Evolutionary conservation across 1,140 invertebrate species (phyloP).

Genomic region (Leguminivora glycinivorella): DNA sequence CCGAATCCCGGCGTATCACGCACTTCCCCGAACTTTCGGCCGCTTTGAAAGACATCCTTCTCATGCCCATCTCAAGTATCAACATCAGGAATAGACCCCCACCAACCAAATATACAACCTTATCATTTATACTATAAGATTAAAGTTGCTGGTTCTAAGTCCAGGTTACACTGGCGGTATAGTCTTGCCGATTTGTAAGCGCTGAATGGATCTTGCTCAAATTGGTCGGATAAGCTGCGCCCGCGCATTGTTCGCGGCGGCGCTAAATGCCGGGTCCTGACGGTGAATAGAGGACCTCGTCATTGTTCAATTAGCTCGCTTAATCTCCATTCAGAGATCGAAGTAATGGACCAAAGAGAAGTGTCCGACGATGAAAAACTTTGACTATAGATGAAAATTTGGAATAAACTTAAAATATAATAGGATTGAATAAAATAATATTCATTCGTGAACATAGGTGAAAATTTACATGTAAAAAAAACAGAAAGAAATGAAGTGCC

Average conservation of each 20-base stretch:
- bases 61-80: slow-evolving; percentile 4
- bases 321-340: not conserved
- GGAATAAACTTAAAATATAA: not conserved
- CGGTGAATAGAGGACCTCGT: not conserved
- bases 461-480: too few species aligned
- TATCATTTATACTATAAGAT: not conserved
- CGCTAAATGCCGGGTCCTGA: not conserved
- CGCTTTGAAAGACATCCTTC: slow-evolving; percentile 9
- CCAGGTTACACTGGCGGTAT: not conserved
- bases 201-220: not conserved
- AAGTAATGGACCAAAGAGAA: not conserved
- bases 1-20: slow-evolving; percentile 4
- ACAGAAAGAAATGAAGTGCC: too few species aligned
- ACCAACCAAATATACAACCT: not conserved
- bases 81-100: not conserved
- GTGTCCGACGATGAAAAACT: not conserved
- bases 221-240: slow-evolving; percentile 14
- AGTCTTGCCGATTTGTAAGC: not conserved
- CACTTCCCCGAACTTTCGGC: slow-evolving; percentile 11
- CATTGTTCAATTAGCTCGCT: not conserved
- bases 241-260: not conserved
- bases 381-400: not conserved
- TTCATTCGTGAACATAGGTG: too few species aligned
- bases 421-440: too few species aligned
- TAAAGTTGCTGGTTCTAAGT: not conserved